A percentile compares a stretch with the other conserved stretches of the same genome.
Evolutionary conservation across 2,888 invertebrate genomes (phyloP).

Genomic region (Drosophila austrosaltans): DNA sequence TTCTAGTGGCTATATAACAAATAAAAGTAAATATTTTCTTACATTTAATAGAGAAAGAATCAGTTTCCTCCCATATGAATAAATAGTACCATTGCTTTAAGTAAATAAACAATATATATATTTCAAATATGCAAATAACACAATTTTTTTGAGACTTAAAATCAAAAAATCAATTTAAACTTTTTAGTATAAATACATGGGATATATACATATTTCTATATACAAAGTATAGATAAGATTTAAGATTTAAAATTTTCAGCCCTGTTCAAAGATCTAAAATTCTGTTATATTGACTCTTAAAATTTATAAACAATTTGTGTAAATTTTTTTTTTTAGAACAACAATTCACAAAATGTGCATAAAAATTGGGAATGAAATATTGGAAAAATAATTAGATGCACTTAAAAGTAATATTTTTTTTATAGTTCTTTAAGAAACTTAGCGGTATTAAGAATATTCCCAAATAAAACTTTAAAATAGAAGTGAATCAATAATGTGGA

Average conservation of each 20-base stretch:
- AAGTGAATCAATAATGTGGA: slow-evolving; percentile 60
- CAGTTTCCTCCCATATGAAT: background rate
- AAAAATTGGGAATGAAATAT: background rate
- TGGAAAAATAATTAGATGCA: background rate
- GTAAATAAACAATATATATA: slow-evolving; percentile 19
- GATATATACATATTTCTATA: background rate
- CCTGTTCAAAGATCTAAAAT: slow-evolving; percentile 12
- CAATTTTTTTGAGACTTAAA: slow-evolving; percentile 25
- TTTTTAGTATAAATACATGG: slow-evolving; percentile 23
- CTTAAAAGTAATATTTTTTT: background rate
- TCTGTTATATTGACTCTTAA: slow-evolving; percentile 26
- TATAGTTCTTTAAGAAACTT: no score
- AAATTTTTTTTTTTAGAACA: slow-evolving; percentile 18
- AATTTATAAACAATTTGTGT: slow-evolving; percentile 43
- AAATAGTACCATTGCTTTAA: slow-evolving; percentile 26
- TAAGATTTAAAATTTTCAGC: slow-evolving; percentile 18
- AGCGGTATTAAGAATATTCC: no score
- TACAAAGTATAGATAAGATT: slow-evolving; percentile 7
- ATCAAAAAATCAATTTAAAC: slow-evolving; percentile 26
- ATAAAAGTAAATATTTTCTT: no score
- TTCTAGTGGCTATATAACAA: no score
- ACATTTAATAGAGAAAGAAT: background rate
- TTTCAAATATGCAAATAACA: slow-evolving; percentile 21
- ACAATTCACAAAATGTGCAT: slow-evolving; percentile 8
- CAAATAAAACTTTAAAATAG: background rate